Percentiles rank a stretch among this genome's conserved stretches.
These are phyloP conservation scores for Montipora capitata DNA, from an alignment of 92 coral and sea anemone species.

Conservation along the genomic window DNA sequence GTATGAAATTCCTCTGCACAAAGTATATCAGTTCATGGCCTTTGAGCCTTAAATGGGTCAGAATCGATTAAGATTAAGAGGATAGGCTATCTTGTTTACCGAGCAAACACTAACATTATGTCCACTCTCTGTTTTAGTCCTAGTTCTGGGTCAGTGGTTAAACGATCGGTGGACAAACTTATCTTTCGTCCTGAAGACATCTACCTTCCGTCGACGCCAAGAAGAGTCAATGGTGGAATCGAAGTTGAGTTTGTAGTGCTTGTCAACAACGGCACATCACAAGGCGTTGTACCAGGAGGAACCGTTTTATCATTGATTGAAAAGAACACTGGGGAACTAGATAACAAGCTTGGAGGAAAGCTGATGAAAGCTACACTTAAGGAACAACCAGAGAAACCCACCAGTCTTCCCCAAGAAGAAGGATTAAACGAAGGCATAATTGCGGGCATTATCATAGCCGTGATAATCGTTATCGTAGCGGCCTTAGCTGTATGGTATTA, in stretches of 20 bases:
- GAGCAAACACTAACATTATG: too few relatives aligned
- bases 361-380: background rate
- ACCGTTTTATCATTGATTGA: background rate
- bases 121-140: too few relatives aligned
- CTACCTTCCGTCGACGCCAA: slow-evolving; percentile 11
- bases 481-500: slow-evolving; percentile 46
- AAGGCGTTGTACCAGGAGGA: background rate
- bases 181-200: slow-evolving; percentile 25
- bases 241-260: slow-evolving; percentile 52
- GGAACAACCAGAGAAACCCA: background rate
- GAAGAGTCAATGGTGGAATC: slow-evolving; percentile 17
- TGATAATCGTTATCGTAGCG: slow-evolving; percentile 8
- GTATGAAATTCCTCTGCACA: too few relatives aligned
- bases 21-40: too few relatives aligned
- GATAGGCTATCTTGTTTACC: too few relatives aligned
- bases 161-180: slow-evolving; percentile 9
- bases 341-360: slow-evolving; percentile 10
- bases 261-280: background rate
- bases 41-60: too few relatives aligned
- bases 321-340: background rate
- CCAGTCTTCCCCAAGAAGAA: background rate
- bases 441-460: slow-evolving; percentile 37
- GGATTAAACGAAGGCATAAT: slow-evolving; percentile 24
- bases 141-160: slow-evolving; percentile 16
- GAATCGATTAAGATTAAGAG: too few relatives aligned